phyloP scores from a whole-genome alignment of 2,113 vertebrate genomes.

The Mormyrus lacerda region DNA sequence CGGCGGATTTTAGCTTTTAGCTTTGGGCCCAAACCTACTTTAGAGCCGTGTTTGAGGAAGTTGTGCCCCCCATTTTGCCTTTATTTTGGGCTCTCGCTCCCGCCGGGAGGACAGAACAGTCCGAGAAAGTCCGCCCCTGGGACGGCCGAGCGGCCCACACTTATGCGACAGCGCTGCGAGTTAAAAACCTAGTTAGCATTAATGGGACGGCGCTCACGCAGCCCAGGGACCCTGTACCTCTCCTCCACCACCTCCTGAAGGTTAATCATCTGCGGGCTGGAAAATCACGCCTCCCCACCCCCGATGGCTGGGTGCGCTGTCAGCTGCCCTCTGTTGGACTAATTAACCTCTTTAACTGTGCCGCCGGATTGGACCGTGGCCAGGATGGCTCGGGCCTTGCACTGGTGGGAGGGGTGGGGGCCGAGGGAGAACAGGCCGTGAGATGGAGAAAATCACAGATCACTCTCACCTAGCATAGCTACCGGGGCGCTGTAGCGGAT shows the following conservation, averaged over 20 bases:
- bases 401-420: background rate
- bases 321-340: slow-evolving; percentile 39
- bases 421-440: background rate
- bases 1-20: background rate
- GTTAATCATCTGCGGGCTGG: slow-evolving; percentile 45
- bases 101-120: background rate
- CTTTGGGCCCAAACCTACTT: background rate
- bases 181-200: slow-evolving; percentile 9
- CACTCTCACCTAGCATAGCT: background rate
- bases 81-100: background rate
- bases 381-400: slow-evolving; percentile 17
- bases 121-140: background rate
- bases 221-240: background rate
- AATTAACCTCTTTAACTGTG: slow-evolving; percentile 45
- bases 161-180: background rate
- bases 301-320: slow-evolving; percentile 25
- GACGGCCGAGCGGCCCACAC: background rate
- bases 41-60: background rate
- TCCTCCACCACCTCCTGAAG: slow-evolving; percentile 40
- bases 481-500: background rate
- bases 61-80: background rate
- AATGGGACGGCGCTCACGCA: background rate
- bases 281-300: slow-evolving; percentile 32
- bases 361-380: slow-evolving; percentile 23
- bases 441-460: background rate